Evolutionary conservation across 1,140 invertebrate species (phyloP), one percentile per base, ranked within the genome.

Genomic region (Heliconius melpomene): DNA sequence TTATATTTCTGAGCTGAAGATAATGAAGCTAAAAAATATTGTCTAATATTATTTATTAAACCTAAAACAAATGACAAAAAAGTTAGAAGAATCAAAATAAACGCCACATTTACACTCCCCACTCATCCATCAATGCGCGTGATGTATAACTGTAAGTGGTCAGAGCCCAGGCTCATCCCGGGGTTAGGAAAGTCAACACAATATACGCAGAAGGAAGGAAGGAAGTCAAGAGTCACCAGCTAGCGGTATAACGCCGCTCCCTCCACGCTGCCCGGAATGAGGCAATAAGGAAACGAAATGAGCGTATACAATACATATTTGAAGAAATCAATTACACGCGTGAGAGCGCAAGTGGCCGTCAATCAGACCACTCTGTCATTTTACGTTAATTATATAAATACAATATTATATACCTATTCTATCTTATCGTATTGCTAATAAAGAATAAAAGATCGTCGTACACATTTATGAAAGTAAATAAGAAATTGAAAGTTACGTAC

Each of bases 281-380:
- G 36, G 57, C 74, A 66, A 75, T 75, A 75, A 76, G 75, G 75
- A 70, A 71, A 76, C 70, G 54, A 26, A 70, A 70, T 38, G 46
- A 71, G 60, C 23, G 36, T 9, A 57, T 46, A 50, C 32, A 36
- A 6, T 36, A 36, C 16, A 70, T 50, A 50, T 71, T 76, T 70
- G 60, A 70, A 70, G 38, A 52, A 70, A 29, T 74, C 75, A 40
- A 76, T 76, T 38, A 50, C 13, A 26, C 57, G 60, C 75, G 23
- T 16, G 60, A 7, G 57, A 66, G 60, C 60, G 74, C 54, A 8
- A n/a, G 54, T 16, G 54, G 60, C n/a, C 7, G 54, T 9, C 54
- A 57, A 11, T 2, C n/a, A 11, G 54, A 57, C n/a, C 3, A 57
- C n/a, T n/a, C 54, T 9, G 8, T 57, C 54, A 23, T 57, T 57